Evolutionary conservation across 2,888 invertebrate species (phyloP).

Genomic region (Rotaria sp.): DNA sequence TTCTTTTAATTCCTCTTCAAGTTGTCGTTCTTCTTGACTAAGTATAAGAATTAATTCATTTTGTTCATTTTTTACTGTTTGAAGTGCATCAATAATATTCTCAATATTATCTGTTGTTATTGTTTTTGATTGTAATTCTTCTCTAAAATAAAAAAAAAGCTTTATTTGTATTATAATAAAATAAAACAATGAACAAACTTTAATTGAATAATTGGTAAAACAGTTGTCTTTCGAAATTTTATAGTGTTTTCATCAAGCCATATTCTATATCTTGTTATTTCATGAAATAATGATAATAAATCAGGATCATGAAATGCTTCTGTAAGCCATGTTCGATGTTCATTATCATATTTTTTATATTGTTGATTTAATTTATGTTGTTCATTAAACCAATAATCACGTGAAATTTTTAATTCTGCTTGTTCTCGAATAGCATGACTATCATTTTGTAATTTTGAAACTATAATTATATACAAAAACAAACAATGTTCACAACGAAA

Average conservation of each 20-base stretch:
- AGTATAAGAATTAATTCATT: background rate
- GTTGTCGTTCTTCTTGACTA: background rate
- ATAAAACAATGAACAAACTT: background rate
- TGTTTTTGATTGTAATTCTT: background rate
- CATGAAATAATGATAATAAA: background rate
- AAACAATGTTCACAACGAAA: too few relatives aligned
- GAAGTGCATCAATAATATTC: background rate
- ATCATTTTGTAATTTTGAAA: constrained; percentile 7
- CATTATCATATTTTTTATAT: background rate
- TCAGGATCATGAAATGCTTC: background rate
- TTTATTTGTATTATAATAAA: background rate
- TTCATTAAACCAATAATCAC: background rate
- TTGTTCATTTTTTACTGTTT: background rate
- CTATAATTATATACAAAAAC: background rate
- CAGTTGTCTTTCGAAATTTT: background rate
- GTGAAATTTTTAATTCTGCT: background rate
- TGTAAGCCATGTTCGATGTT: background rate
- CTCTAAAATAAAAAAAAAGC: background rate
- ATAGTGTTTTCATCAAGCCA: background rate
- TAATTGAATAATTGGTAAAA: background rate
- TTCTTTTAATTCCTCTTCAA: constrained; percentile 24
- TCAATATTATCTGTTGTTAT: background rate
- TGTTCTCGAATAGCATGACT: background rate
- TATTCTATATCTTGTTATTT: background rate
- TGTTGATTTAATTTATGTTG: constrained; percentile 20